These are phyloP conservation scores for Osmerus eperlanus DNA, from an alignment of 2,113 vertebrate species.

Conservation along the genomic window DNA sequence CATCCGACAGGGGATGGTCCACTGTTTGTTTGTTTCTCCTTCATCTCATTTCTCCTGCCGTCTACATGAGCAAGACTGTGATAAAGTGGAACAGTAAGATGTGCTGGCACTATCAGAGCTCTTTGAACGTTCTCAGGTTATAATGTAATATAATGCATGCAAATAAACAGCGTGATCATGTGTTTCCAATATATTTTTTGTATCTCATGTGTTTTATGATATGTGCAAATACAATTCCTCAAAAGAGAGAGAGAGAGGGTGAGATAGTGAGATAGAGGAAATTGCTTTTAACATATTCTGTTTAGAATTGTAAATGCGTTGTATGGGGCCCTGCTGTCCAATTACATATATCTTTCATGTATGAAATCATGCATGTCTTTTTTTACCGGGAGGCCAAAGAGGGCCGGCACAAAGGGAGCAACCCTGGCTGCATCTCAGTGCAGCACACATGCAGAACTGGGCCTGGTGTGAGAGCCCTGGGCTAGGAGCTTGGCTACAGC, in stretches of 20 bases:
- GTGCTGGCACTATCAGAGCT: conserved; percentile 3
- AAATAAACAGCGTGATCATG: conserved; percentile 59
- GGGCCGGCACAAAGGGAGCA: conserved; percentile 71
- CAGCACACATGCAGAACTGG: conserved; percentile 71
- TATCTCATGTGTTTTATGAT: conserved; percentile 54
- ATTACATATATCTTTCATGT: conserved; percentile 81
- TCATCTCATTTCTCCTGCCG: conserved; percentile 11
- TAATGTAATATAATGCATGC: conserved; percentile 46
- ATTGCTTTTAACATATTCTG: conserved; percentile 59
- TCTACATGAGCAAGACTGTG: conserved; percentile 8
- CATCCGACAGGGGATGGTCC: not conserved
- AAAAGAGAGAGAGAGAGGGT: conserved; percentile 37
- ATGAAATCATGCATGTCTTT: conserved; percentile 76
- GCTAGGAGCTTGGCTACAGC: conserved; percentile 59
- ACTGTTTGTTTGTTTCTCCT: conserved; percentile 8
- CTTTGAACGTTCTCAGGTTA: conserved; percentile 34
- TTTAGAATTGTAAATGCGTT: conserved; percentile 77
- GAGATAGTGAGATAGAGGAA: conserved; percentile 39
- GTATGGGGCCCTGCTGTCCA: conserved; percentile 70
- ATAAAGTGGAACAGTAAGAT: conserved; percentile 19
- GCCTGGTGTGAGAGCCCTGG: conserved; percentile 68
- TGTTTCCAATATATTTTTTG: conserved; percentile 52
- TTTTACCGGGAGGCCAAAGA: conserved; percentile 50
- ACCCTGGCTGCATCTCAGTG: conserved; percentile 61
- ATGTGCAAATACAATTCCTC: conserved; percentile 63